Evolutionary conservation across 1,140 invertebrate genomes (phyloP), one percentile per base, ranked within the genome.

Genomic region (Scaptomyza montana): DNA sequence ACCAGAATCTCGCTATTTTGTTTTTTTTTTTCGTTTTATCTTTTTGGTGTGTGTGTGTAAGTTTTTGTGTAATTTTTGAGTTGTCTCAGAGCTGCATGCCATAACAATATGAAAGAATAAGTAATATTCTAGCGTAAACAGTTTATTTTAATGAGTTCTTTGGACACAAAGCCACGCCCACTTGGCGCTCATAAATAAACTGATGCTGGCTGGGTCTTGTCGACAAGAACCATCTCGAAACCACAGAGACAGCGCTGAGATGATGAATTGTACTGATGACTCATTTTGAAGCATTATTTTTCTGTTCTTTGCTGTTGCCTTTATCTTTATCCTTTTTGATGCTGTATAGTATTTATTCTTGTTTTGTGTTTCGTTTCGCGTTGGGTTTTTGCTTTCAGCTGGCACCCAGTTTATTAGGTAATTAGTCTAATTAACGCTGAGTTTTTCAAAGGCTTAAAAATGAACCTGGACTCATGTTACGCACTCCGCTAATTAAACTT

Each of bases 231-330:
- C 19, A 13, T 39, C 16, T 49, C n/a, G 9, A n/a, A 36, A 7
- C 28, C 41, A 49, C 19, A 49, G 28, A 60, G 65, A 60, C 56
- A 61, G 46, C 16, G 25, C 21, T 7, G 19, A 70, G 81, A 86
- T 89, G 86, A 89, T 89, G 71, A 90, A 90, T 86, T 86, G 73
- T 56, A 59, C 65, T 73, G 86, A 82, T 76, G 78, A 82, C 66
- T 75, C 78, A 72, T 76, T 67, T 63, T 80, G 86, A 80, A 90
- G 59, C 45, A 63, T 72, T 72, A 43, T 67, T 70, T 57, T 57
- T 25, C 21, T 70, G 57, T 46, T 59, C 60, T 63, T 47, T 63
- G 19, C 41, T 5, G 6, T 28, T 59, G n/a, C 43, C 12, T 59
- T 47, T 28, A 45, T 16, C 25, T 60, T 10, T 21, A 28, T 56